These are phyloP conservation scores for Protonemura montana DNA, from an alignment of 2,888 invertebrate genomes.

Conservation along the genomic window DNA sequence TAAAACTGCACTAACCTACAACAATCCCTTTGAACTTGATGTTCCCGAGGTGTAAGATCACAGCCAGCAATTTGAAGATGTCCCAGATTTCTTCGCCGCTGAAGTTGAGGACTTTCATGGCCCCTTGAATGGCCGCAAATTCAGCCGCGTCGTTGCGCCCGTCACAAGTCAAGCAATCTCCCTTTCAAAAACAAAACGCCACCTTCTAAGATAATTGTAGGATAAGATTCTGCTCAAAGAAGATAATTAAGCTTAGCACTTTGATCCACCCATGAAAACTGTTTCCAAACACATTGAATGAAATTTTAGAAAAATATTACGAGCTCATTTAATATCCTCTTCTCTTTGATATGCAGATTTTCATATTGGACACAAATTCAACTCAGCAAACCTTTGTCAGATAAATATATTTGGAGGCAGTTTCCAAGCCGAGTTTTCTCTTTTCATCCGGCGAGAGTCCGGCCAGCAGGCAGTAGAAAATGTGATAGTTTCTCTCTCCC, in stretches of 20 bases:
- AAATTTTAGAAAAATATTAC: no score
- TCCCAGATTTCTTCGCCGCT: conserved; percentile 83
- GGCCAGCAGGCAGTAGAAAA: conserved; percentile 90
- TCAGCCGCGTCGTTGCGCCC: conserved; percentile 86
- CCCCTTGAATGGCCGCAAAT: conserved; percentile 86
- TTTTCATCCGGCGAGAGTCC: conserved; percentile 84
- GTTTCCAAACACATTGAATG: no score
- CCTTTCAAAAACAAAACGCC: conserved; percentile 55
- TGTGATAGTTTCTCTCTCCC: conserved; percentile 94
- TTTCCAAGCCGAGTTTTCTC: conserved; percentile 75
- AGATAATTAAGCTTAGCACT: conserved; percentile 35
- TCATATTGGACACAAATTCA: not conserved
- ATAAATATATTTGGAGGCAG: conserved; percentile 80
- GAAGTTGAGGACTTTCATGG: conserved; percentile 93
- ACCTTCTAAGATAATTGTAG: no score
- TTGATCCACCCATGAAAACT: no score
- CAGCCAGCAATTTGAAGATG: conserved; percentile 83
- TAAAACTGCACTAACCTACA: conserved; percentile 58
- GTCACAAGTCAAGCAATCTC: conserved; percentile 77
- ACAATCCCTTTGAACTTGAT: conserved; percentile 78
- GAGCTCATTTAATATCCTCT: no score
- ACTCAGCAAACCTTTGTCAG: conserved; percentile 62
- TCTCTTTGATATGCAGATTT: no score
- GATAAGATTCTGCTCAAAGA: no score
- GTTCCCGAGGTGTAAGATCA: conserved; percentile 92